Conservation (phyloP, 2,113 vertebrate genomes). For the Arvicanthis niloticus region DNA sequence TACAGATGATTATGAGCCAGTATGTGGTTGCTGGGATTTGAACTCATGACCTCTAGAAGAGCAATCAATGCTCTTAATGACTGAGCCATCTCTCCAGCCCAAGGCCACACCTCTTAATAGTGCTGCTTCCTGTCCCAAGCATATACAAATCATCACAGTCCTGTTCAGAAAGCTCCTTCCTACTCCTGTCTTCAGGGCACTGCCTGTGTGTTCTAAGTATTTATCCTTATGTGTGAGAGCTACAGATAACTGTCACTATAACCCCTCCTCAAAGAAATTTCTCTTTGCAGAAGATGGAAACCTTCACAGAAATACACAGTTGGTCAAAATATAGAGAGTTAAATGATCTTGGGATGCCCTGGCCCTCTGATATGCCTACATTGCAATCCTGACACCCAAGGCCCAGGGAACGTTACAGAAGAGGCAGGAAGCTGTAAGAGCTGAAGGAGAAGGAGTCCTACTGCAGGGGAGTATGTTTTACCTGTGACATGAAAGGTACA, state of each 20-base stretch:
- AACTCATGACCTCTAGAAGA: no score
- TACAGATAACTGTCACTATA: neutral
- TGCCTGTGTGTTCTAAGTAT: neutral
- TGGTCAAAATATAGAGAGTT: neutral
- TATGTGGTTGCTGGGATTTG: no score
- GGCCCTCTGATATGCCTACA: neutral
- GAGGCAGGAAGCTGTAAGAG: neutral
- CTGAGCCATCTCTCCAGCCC: no score
- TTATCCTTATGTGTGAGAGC: neutral
- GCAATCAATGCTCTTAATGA: no score
- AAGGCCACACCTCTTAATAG: no score
- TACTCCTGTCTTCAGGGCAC: neutral
- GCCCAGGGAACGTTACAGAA: neutral
- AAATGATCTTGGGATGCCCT: neutral
- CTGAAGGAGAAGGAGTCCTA: neutral
- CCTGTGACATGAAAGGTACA: neutral
- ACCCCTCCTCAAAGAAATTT: neutral
- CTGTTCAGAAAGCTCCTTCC: neutral
- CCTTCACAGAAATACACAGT: no score
- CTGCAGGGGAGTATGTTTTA: neutral
- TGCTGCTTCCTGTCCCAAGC: no score
- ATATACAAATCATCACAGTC: no score
- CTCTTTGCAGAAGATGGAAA: neutral
- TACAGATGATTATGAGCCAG: no score
- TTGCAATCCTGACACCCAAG: no score